Conservation (phyloP, 2,888 invertebrate genomes). For the Cosmopolites sordidus region DNA sequence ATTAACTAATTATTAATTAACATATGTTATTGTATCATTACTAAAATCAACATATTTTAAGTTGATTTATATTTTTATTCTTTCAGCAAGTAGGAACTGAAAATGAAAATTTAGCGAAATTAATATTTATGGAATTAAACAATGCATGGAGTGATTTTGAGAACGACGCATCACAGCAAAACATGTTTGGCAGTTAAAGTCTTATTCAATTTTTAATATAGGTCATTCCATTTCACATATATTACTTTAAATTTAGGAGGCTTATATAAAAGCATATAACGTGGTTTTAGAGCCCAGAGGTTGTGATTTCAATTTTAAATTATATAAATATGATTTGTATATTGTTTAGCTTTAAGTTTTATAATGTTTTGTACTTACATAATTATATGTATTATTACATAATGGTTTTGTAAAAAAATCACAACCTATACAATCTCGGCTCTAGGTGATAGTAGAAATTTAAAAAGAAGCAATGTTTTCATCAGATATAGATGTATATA, state of each 20-base stretch:
- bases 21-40: no score
- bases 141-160: slow-evolving; percentile 99
- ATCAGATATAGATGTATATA: slow-evolving; percentile 9
- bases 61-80: background rate
- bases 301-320: slow-evolving; percentile 14
- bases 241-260: slow-evolving; percentile 4
- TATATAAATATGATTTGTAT: background rate
- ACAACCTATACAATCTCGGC: slow-evolving; percentile 12
- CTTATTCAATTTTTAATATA: slow-evolving; percentile 5
- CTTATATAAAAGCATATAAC: background rate
- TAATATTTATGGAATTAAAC: slow-evolving; percentile 98
- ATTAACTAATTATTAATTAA: no score
- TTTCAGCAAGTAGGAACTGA: slow-evolving; percentile 84
- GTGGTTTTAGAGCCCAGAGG: slow-evolving; percentile 8
- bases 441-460: slow-evolving; percentile 18
- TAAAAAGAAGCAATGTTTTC: slow-evolving; percentile 21
- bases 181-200: slow-evolving; percentile 54
- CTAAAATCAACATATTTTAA: no score
- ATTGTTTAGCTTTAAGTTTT: background rate
- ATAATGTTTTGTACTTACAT: background rate
- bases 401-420: slow-evolving; percentile 6
- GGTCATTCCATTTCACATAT: slow-evolving; percentile 23
- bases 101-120: slow-evolving; percentile 88
- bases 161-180: slow-evolving; percentile 71
- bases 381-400: background rate